Evolutionary conservation across 1,140 invertebrate genomes (phyloP), one percentile per base, ranked within the genome.

Genomic region (Drosophila sulfurigaster): DNA sequence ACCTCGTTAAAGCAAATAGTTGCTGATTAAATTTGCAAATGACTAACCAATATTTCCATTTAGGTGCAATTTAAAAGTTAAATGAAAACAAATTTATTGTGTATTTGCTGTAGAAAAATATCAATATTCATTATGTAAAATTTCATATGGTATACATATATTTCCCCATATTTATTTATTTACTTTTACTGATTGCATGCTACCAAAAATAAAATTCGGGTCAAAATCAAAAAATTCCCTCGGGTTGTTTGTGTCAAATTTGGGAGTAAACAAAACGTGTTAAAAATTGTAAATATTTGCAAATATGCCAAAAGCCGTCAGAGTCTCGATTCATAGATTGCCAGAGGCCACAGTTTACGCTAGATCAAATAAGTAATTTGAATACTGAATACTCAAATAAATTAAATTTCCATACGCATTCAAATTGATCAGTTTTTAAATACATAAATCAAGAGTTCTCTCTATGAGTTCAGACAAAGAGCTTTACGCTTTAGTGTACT

Each of bases 261-360:
- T 60, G 35, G 46, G 16, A 45, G 60, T 78, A 80, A 80, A 78
- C 75, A 80, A 75, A 78, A 75, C 78, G 78, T 75, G 75, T 70
- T 57, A 66, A 70, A 80, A 80, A 70, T 73, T 70, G 58, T 57
- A 80, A 78, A 80, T 78, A 78, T 80, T 80, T 73, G 71, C 56
- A 41, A 48, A 57, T 41, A 51, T 68, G 58, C 56, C 54, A 73
- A 58, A 70, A 59, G 56, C 28, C 68, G 41, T 8, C 48, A 15
- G 11, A 30, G 25, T 15, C 7, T 35, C 67, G 30, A 62, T 57
- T 72, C 69, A 57, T 51, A 57, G 63, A 60, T 72, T 76, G 49
- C 67, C 45, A 54, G 8, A 43, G 48, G 63, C 51, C 32, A 62
- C 58, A 45, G 51, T 63, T 62, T 57, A 59, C 32, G 49, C n/a